These are phyloP conservation scores for Halcyon chelicuti DNA, from an alignment of 2,797 vertebrate species.

Conservation along the genomic window DNA sequence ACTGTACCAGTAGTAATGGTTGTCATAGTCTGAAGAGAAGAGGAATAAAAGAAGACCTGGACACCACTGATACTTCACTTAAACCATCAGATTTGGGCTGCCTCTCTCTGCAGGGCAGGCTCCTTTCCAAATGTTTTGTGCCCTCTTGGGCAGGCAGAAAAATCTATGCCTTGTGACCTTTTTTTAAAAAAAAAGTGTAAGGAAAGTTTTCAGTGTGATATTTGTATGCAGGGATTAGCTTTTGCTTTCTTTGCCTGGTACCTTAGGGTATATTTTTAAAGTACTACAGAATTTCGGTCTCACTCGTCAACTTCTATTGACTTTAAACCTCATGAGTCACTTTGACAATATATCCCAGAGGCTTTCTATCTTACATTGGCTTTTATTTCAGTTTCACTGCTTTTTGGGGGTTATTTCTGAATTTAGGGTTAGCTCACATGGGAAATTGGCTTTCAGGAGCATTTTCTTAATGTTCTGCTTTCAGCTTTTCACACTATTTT, in stretches of 20 bases:
- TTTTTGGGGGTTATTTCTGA: constrained; percentile 6
- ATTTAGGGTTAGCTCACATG: not conserved
- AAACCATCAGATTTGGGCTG: not conserved
- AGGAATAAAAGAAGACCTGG: not conserved
- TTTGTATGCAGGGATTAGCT: constrained; percentile 52
- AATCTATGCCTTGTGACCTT: constrained; percentile 31
- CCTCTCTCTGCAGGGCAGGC: not conserved
- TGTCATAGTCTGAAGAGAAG: not conserved
- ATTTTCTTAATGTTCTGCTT: not conserved
- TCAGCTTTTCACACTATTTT: not conserved
- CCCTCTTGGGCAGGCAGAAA: not conserved
- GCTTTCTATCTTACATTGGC: constrained; percentile 27
- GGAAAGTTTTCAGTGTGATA: constrained; percentile 23
- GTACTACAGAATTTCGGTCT: constrained; percentile 17
- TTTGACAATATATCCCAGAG: constrained; percentile 63
- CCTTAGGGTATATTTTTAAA: constrained; percentile 63
- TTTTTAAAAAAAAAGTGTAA: not conserved
- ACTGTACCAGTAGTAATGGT: not conserved
- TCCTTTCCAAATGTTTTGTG: constrained; percentile 18
- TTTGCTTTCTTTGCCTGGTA: constrained; percentile 43
- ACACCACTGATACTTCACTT: not conserved
- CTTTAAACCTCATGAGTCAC: constrained; percentile 68
- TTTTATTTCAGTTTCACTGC: constrained; percentile 43
- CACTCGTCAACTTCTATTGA: constrained; percentile 64
- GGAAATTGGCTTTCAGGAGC: not conserved